A percentile compares a stretch with the other conserved stretches of the same genome.
phyloP scores from a whole-genome alignment of 1,140 invertebrate species.

The Eurosta solidaginis region DNA sequence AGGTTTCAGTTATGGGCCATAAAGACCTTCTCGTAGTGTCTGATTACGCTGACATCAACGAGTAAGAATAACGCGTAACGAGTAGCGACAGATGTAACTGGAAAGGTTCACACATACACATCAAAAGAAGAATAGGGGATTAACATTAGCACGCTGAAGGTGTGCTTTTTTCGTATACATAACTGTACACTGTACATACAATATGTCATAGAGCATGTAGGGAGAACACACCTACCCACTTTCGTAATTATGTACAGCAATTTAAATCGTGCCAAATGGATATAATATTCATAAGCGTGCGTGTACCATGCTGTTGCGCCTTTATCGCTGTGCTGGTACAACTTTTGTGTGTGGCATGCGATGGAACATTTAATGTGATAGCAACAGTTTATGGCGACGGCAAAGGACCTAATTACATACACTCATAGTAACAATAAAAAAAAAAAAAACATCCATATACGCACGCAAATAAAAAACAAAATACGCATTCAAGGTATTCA shows the following conservation, averaged over 20 bases:
- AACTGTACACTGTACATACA: neutral
- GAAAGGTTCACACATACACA: no score
- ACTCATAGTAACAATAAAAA: neutral
- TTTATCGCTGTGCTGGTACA: neutral
- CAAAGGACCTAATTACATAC: neutral
- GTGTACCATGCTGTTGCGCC: conserved; percentile 3
- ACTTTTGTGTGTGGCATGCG: neutral
- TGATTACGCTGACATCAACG: no score
- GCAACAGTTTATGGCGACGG: conserved; percentile 2
- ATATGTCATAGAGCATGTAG: no score
- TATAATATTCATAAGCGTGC: conserved; percentile 13
- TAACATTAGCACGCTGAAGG: no score
- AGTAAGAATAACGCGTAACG: no score
- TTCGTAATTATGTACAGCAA: neutral
- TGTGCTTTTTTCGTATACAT: no score
- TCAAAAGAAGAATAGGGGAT: no score
- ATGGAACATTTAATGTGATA: neutral
- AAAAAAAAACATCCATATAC: neutral
- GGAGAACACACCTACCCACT: neutral
- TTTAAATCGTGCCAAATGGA: conserved; percentile 22
- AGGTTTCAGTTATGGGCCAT: no score
- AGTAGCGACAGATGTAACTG: no score
- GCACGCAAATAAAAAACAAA: neutral
- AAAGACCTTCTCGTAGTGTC: no score
- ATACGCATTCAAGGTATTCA: neutral